phyloP scores from a whole-genome alignment of 2,113 vertebrate species.

The Oxyura jamaicensis region DNA sequence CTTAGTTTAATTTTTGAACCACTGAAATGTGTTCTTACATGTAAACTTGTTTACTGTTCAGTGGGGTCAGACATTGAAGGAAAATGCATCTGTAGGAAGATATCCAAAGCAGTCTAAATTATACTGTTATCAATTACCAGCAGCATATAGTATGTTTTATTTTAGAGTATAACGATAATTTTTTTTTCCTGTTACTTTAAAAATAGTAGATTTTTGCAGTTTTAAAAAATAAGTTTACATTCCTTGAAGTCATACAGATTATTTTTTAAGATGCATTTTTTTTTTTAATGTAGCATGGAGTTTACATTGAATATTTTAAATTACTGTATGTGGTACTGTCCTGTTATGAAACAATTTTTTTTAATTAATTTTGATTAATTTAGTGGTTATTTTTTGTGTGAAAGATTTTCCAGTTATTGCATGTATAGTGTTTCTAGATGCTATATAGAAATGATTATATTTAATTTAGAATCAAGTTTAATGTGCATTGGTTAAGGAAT shows the following conservation, averaged over 20 bases:
- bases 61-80: constrained; percentile 13
- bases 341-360: not conserved
- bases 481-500: not conserved
- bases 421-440: not conserved
- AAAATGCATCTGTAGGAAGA: constrained; percentile 44
- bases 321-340: not conserved
- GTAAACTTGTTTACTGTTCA: constrained; percentile 65
- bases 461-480: not conserved
- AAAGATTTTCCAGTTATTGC: not conserved
- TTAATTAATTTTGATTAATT: not conserved
- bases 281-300: constrained; percentile 5
- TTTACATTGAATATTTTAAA: not conserved
- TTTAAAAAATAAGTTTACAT: not conserved
- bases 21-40: constrained; percentile 52
- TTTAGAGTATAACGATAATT: not conserved
- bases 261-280: constrained; percentile 9
- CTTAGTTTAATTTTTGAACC: constrained; percentile 69
- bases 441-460: not conserved
- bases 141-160: not conserved
- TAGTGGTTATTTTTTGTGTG: not conserved
- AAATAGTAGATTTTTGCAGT: not conserved
- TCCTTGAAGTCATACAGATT: not conserved
- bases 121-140: not conserved
- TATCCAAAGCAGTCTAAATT: not conserved
- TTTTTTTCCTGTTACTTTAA: not conserved